A percentile compares a stretch with the other conserved stretches of the same genome.
These are phyloP conservation scores for Phoxinus phoxinus DNA, from an alignment of 2,113 vertebrate species.

Conservation along the genomic window DNA sequence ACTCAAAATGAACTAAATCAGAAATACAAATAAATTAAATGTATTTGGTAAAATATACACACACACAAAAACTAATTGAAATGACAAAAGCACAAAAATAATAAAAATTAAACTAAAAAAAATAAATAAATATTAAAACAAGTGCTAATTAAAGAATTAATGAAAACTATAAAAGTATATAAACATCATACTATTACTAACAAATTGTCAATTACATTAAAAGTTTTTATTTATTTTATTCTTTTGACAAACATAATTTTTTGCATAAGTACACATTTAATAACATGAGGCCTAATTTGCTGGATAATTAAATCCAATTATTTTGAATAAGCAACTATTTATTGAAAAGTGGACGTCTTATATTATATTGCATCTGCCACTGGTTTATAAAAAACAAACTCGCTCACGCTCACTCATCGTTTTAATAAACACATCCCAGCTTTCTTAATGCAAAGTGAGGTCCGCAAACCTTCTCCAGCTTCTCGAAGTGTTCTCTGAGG, in stretches of 20 bases:
- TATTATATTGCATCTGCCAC: background rate
- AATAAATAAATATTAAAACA: background rate
- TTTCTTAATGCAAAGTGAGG: background rate
- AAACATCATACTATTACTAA: background rate
- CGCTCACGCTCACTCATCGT: background rate
- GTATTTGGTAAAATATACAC: background rate
- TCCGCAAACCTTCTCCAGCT: constrained; percentile 88
- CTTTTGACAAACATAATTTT: background rate
- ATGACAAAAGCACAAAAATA: background rate
- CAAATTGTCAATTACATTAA: too few relatives aligned
- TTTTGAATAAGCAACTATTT: background rate
- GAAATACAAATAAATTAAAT: background rate
- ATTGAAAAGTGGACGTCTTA: background rate
- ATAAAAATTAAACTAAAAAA: background rate
- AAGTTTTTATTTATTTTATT: background rate
- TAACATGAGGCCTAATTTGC: background rate
- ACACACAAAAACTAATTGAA: too few relatives aligned
- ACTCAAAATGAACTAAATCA: background rate
- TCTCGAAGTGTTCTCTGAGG: constrained; percentile 95
- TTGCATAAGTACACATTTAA: background rate
- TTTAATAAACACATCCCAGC: background rate
- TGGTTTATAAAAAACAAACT: background rate
- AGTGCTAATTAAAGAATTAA: background rate
- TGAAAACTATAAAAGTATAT: background rate
- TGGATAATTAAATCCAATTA: background rate